A percentile compares a stretch with the other conserved stretches of the same genome.
These are phyloP conservation scores for Oceanodroma leucorhoa DNA, from an alignment of 2,797 vertebrate genomes.

Conservation along the genomic window DNA sequence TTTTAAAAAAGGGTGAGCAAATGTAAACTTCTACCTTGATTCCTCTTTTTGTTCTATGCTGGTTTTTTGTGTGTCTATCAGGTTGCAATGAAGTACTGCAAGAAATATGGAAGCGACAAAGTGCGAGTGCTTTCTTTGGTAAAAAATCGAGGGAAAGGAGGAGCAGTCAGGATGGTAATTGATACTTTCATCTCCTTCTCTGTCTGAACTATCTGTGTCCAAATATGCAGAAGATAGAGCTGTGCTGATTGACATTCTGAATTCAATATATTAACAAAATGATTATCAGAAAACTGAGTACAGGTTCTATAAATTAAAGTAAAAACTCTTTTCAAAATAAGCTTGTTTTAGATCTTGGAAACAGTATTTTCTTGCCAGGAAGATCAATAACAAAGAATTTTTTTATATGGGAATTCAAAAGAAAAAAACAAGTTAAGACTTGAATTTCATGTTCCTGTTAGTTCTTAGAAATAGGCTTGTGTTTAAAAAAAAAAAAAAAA, in stretches of 20 bases:
- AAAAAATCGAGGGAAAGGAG: constrained; percentile 93
- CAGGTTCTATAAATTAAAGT: not conserved
- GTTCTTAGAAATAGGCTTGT: not conserved
- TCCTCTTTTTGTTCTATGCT: constrained; percentile 37
- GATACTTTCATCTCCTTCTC: constrained; percentile 32
- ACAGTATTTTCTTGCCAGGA: not conserved
- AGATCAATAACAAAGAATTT: not conserved
- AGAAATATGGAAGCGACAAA: constrained; percentile 88
- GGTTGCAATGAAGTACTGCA: constrained; percentile 88
- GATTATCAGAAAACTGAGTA: not conserved
- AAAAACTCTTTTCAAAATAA: not conserved
- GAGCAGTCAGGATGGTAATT: constrained; percentile 92
- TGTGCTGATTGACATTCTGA: not conserved
- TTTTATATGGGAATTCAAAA: not conserved
- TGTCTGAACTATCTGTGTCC: not conserved
- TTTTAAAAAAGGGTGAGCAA: not conserved
- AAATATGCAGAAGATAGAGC: not conserved
- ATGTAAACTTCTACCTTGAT: not conserved
- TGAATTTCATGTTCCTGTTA: not conserved
- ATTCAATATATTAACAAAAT: not conserved
- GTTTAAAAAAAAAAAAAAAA: not conserved
- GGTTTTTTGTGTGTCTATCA: constrained; percentile 66
- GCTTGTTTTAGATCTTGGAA: not conserved
- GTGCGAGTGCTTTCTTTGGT: constrained; percentile 88
- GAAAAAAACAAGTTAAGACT: not conserved